Base-by-base conservation (phyloP, 1,140 invertebrate species). In the Microplitis mediator region DNA sequence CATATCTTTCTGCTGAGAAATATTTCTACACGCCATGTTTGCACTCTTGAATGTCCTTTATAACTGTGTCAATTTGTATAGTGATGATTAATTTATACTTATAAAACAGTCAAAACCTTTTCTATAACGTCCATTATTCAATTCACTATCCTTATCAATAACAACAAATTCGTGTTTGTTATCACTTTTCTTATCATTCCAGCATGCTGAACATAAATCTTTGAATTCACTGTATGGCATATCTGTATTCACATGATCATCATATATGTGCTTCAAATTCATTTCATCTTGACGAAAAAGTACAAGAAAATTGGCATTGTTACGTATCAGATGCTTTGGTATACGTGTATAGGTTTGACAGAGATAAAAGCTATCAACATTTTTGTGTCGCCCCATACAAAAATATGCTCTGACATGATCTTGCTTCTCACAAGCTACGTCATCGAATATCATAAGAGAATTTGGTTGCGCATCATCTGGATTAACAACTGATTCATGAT, bases 91-190 rank as follows among this genome's bases (percentile, higher is more conserved):
- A 56, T 74, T 63, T 62, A 71, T 62, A 39, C 8, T 62, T 14
- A 71, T 14, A 4, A 71, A 74, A 35, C 31, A 68, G 36, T 74
- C 69, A 4, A 74, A 74, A 8, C 69, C 56, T 45, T 35, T 58
- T 35, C 54, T 2, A 69, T 69, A 61, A 9, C 67, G 13, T 23
- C 67, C 54, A 36, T 36, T 34, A 69, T 69, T 13, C 13, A 69
- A 35, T 58, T 69, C 34, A 69, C 67, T 58, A 45, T 69, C 56
- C 39, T 69, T 60, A 23, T 69, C 4, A 23, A 60, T 45, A 2
- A 60, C 14, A 3, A 69, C 13, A 45, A 69, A 69, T 39, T 13
- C 39, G 51, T 64, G 31, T 45, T 71, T 71, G n/a, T 52, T 32
- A 34, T 11, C 34, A 60, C 45, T 14, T n/a, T 69, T 60, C 11